A percentile compares a stretch with the other conserved stretches of the same genome.
phyloP scores from a whole-genome alignment of 1,140 invertebrate genomes.

The Trinorchestia longiramus region DNA sequence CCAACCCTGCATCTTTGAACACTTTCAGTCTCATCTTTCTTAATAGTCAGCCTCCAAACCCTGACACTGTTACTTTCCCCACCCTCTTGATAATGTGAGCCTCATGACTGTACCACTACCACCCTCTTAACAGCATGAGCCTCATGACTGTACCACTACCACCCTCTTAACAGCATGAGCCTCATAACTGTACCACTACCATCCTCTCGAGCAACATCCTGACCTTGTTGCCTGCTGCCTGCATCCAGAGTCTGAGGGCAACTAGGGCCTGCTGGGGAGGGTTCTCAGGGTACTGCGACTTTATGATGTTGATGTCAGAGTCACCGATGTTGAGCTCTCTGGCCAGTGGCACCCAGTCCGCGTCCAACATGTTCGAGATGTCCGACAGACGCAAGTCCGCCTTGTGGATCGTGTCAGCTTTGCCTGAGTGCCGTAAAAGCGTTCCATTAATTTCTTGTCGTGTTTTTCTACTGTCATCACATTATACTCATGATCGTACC shows the following conservation, averaged over 20 bases:
- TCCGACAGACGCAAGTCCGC: conserved; percentile 88
- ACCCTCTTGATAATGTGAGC: too few relatives aligned
- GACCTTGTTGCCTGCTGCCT: conserved; percentile 80
- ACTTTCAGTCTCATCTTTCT: too few relatives aligned
- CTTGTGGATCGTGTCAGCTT: conserved; percentile 79
- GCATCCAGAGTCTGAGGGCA: conserved; percentile 90
- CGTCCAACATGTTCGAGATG: conserved; percentile 89
- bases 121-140: too few relatives aligned
- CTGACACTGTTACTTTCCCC: too few relatives aligned
- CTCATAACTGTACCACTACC: too few relatives aligned
- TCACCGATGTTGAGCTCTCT: conserved; percentile 82
- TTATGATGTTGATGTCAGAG: conserved; percentile 89
- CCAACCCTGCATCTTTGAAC: too few relatives aligned
- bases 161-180: too few relatives aligned
- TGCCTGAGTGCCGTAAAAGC: conserved; percentile 66
- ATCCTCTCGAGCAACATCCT: conserved; percentile 70
- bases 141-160: too few relatives aligned
- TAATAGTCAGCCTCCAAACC: too few relatives aligned
- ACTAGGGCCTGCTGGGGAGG: conserved; percentile 90
- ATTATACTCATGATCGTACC: too few relatives aligned
- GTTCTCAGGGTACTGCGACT: conserved; percentile 86
- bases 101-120: too few relatives aligned
- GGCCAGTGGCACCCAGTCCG: conserved; percentile 92
- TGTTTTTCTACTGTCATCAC: too few relatives aligned
- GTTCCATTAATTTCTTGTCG: not conserved